These are phyloP conservation scores for Pongo pygmaeus DNA, from an alignment of 2,113 vertebrate species.

Conservation along the genomic window DNA sequence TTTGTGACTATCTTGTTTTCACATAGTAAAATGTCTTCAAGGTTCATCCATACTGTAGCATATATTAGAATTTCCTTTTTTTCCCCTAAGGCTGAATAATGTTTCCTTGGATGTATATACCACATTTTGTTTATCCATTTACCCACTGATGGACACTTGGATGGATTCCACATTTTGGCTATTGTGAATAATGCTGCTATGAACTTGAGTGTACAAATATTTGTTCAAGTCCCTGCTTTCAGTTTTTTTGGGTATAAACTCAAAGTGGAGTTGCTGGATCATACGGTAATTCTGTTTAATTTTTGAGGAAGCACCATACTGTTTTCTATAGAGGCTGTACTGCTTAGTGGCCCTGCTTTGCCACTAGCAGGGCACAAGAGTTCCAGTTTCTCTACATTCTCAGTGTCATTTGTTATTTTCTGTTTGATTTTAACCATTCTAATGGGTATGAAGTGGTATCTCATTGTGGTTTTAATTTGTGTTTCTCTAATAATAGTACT, in stretches of 20 bases:
- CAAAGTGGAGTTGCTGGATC: not conserved
- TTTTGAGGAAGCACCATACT: not conserved
- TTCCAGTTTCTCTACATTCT: not conserved
- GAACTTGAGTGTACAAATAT: not conserved
- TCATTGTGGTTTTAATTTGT: not conserved
- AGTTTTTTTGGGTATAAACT: not conserved
- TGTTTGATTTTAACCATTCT: not conserved
- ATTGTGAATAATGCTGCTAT: not conserved
- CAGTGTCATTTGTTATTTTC: not conserved
- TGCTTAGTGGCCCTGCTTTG: not conserved
- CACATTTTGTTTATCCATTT: not conserved
- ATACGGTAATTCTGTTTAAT: not conserved
- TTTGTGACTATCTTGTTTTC: not conserved
- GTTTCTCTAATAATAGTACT: not conserved
- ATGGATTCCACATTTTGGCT: not conserved
- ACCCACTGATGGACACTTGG: rapidly evolving
- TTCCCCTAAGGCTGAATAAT: not conserved
- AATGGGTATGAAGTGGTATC: not conserved
- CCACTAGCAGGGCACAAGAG: not conserved
- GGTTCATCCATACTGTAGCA: not conserved
- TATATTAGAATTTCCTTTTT: not conserved
- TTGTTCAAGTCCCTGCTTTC: not conserved
- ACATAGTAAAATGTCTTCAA: not conserved
- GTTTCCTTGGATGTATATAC: not conserved
- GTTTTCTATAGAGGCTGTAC: not conserved